phyloP scores from a whole-genome alignment of 37 sponge, comb jelly and placozoan species.

The Aplysina aerophoba region DNA sequence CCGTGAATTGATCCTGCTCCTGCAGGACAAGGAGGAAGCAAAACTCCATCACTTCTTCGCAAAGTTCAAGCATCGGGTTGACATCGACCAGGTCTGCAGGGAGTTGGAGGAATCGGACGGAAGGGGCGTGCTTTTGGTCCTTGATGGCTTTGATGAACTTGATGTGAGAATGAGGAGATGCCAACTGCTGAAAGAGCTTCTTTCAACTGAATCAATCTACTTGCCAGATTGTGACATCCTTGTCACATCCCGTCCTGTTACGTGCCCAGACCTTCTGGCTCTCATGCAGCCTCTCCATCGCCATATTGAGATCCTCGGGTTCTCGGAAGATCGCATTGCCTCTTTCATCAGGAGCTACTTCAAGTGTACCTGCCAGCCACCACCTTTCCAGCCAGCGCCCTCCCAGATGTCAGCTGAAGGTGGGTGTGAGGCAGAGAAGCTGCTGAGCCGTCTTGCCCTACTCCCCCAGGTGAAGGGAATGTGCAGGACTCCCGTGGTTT shows the following conservation, averaged over 20 bases:
- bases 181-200: neutral
- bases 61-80: too few species aligned
- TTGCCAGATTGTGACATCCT: conserved; percentile 17
- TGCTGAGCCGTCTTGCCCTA: neutral
- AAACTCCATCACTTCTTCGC: neutral
- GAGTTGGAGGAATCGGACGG: neutral
- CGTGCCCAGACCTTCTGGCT: neutral
- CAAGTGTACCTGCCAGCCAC: neutral
- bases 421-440: conserved; percentile 3
- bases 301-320: conserved; percentile 20
- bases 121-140: neutral
- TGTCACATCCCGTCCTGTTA: conserved; percentile 26
- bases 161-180: neutral
- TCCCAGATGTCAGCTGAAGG: neutral
- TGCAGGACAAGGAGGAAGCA: neutral
- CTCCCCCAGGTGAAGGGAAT: conserved; percentile 22
- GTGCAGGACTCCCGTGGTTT: conserved; percentile 12
- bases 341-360: conserved; percentile 13
- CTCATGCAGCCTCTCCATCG: neutral
- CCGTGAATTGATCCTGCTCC: conserved; percentile 10
- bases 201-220: neutral
- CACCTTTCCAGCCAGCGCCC: too few species aligned
- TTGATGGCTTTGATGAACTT: conserved; percentile 31
- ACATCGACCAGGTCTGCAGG: neutral
- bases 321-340: neutral